phyloP scores from a whole-genome alignment of 2,113 vertebrate genomes.

The Coturnix japonica region DNA sequence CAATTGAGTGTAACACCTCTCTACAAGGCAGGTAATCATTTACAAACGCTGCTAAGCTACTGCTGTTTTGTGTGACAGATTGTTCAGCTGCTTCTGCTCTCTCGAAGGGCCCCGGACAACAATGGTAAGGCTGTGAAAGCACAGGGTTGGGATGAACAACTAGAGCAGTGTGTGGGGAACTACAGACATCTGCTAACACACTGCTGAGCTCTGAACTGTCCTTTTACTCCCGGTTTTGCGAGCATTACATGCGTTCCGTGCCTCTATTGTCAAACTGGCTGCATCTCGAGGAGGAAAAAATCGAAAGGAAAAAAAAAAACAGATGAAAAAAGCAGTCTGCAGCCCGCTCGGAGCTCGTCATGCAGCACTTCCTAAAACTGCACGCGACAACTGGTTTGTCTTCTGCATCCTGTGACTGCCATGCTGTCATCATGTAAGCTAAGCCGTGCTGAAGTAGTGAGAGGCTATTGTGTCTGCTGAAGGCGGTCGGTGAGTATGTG shows the following conservation, averaged over 20 bases:
- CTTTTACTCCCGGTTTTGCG: not conserved
- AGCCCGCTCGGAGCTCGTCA: fast-evolving
- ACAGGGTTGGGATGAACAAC: not conserved
- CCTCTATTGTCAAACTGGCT: not conserved
- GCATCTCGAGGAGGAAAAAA: not conserved
- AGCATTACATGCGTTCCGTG: not conserved
- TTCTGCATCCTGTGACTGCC: not conserved
- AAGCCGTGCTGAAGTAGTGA: not conserved
- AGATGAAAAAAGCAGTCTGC: fast-evolving
- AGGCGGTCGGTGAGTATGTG: not conserved
- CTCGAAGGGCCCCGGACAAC: not conserved
- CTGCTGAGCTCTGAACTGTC: not conserved
- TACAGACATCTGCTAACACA: constrained; percentile 9
- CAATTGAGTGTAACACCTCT: not conserved
- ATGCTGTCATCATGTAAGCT: fast-evolving
- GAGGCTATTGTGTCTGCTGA: not conserved
- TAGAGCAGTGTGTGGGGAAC: not conserved
- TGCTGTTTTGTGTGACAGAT: not conserved
- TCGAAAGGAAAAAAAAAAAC: not conserved
- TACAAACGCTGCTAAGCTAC: not conserved
- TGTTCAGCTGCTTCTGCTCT: constrained; percentile 16
- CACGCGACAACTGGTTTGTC: fast-evolving
- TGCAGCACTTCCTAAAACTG: not conserved
- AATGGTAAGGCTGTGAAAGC: not conserved
- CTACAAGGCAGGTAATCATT: not conserved